A percentile compares a stretch with the other conserved stretches of the same genome.
Evolutionary conservation across 2,888 invertebrate genomes (phyloP).

Genomic region (Desoria tigrina): DNA sequence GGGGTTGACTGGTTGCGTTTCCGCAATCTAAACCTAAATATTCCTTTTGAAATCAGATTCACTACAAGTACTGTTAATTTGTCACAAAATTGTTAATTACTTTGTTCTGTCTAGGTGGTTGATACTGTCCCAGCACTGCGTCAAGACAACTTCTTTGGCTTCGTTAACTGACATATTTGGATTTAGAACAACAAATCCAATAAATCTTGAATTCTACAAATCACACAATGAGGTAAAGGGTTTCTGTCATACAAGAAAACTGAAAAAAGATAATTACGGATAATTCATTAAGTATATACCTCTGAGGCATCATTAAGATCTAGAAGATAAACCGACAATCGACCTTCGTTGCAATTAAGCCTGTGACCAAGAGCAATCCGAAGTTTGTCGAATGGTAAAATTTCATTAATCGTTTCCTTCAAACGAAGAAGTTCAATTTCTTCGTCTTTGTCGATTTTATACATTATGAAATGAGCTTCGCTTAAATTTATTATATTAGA

Average conservation of each 20-base stretch:
- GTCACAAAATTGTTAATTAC: too few species aligned
- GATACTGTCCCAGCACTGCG: not conserved
- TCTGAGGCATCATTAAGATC: slow-evolving; percentile 17
- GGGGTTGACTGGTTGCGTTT: slow-evolving; percentile 25
- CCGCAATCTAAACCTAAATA: slow-evolving; percentile 7
- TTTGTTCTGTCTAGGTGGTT: too few species aligned
- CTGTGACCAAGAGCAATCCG: slow-evolving; percentile 36
- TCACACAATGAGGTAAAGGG: too few species aligned
- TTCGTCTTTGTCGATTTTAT: slow-evolving; percentile 36
- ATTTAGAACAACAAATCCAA: slow-evolving; percentile 35
- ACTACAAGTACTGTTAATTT: too few species aligned
- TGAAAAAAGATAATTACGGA: too few species aligned
- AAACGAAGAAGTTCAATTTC: slow-evolving; percentile 38
- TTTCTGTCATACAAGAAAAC: too few species aligned
- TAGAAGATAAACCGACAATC: slow-evolving; percentile 39
- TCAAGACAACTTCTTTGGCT: slow-evolving; percentile 17
- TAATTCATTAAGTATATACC: too few species aligned
- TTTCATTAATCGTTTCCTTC: slow-evolving; percentile 29
- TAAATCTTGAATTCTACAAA: too few species aligned
- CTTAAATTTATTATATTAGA: slow-evolving; percentile 19
- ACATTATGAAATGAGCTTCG: slow-evolving; percentile 42
- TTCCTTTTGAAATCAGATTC: too few species aligned
- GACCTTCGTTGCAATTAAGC: slow-evolving; percentile 39
- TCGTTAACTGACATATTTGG: slow-evolving; percentile 30
- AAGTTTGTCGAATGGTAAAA: slow-evolving; percentile 36